Conservation (phyloP, 2,113 vertebrate genomes). For the Oryzias curvinotus region DNA sequence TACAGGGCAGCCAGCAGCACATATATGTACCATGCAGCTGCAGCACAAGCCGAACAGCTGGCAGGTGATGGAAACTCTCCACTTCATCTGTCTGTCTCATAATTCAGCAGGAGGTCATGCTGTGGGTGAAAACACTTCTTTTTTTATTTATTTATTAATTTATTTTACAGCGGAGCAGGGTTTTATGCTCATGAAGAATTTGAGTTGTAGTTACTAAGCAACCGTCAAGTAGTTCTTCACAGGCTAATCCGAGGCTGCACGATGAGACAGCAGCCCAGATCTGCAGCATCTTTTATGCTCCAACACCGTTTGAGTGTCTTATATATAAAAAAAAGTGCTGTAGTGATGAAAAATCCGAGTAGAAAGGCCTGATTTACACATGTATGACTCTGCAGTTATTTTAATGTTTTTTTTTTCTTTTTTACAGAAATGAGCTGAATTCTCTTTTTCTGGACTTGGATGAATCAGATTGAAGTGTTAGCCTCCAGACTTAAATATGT, state of each 20-base stretch:
- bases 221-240: constrained; percentile 66
- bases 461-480: too few species aligned
- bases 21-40: background rate
- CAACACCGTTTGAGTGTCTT: constrained; percentile 21
- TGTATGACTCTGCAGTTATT: too few species aligned
- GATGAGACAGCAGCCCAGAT: constrained; percentile 51
- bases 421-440: too few species aligned
- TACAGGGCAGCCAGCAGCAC: constrained; percentile 25
- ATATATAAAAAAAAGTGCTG: background rate
- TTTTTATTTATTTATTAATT: constrained; percentile 1
- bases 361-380: too few species aligned
- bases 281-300: constrained; percentile 45
- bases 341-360: too few species aligned
- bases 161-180: constrained; percentile 27
- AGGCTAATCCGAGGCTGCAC: constrained; percentile 66
- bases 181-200: constrained; percentile 55
- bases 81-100: background rate
- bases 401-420: too few species aligned
- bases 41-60: background rate
- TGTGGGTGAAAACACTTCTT: constrained; percentile 30
- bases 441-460: too few species aligned
- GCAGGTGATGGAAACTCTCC: constrained; percentile 4
- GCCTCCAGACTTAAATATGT: too few species aligned
- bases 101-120: constrained; percentile 17
- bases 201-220: constrained; percentile 77